Conservation (phyloP, 2,113 vertebrate species). For the Triplophysa rosa region DNA sequence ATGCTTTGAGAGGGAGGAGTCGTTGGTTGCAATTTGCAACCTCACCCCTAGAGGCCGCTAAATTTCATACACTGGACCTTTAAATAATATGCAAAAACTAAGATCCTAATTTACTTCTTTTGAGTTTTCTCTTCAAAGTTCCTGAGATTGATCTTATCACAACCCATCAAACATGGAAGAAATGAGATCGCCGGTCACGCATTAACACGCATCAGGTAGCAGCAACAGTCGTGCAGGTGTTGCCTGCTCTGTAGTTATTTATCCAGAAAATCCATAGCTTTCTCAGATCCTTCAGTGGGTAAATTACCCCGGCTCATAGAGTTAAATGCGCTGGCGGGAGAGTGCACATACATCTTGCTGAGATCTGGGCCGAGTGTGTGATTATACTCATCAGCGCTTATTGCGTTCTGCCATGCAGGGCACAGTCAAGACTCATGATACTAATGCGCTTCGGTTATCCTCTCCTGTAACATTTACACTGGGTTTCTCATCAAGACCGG, state of each 20-base stretch:
- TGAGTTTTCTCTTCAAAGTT: background rate
- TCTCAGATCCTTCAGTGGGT: constrained; percentile 10
- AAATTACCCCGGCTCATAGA: constrained; percentile 42
- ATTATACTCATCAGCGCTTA: constrained; percentile 41
- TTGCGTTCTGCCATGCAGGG: constrained; percentile 17
- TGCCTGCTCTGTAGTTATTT: constrained; percentile 30
- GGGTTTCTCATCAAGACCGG: background rate
- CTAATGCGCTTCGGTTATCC: constrained; percentile 17
- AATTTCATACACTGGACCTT: too few species aligned
- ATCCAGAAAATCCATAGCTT: constrained; percentile 33
- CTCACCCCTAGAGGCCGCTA: too few species aligned
- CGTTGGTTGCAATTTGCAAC: too few species aligned
- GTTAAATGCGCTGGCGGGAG: constrained; percentile 23
- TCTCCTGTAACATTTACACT: constrained; percentile 20
- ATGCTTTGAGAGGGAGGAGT: too few species aligned
- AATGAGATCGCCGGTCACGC: constrained; percentile 26
- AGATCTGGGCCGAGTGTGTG: constrained; percentile 24
- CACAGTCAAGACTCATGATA: constrained; percentile 17
- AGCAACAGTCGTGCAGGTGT: constrained; percentile 25
- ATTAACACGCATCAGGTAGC: constrained; percentile 29
- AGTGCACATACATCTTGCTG: constrained; percentile 33
- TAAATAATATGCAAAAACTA: too few species aligned
- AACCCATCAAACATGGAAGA: constrained; percentile 14
- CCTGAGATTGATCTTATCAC: background rate
- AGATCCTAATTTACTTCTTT: too few species aligned